These are phyloP conservation scores for Cynaeus angustus DNA, from an alignment of 2,888 invertebrate species.

Conservation along the genomic window DNA sequence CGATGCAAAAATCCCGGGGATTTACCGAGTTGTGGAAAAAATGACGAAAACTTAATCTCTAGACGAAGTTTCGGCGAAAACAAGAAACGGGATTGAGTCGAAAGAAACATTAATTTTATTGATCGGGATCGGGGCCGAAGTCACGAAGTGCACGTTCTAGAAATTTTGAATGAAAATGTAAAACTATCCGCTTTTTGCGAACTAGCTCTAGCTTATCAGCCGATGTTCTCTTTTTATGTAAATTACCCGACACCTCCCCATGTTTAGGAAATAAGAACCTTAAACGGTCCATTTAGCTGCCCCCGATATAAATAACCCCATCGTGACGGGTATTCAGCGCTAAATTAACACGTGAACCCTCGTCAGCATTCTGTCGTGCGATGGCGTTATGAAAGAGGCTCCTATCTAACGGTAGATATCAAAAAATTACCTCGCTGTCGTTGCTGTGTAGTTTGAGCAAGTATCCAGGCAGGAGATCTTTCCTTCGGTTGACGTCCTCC, in stretches of 20 bases:
- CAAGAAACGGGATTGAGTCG: slow-evolving; percentile 9
- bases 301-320: slow-evolving; percentile 43
- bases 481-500: slow-evolving; percentile 93
- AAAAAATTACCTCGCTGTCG: slow-evolving; percentile 90
- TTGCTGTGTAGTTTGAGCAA: slow-evolving; percentile 93
- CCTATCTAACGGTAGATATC: slow-evolving; percentile 1
- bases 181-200: too few relatives aligned
- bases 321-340: slow-evolving; percentile 47
- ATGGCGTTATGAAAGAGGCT: slow-evolving; percentile 39
- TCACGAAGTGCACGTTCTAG: neutral
- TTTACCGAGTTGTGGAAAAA: slow-evolving; percentile 38
- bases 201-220: too few relatives aligned
- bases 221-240: neutral
- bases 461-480: slow-evolving; percentile 93
- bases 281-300: slow-evolving; percentile 41
- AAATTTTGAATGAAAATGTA: neutral
- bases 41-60: slow-evolving; percentile 14
- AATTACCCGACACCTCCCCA: slow-evolving; percentile 13
- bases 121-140: neutral
- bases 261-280: slow-evolving; percentile 21
- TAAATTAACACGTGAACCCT: slow-evolving; percentile 51
- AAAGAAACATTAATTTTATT: slow-evolving; percentile 15
- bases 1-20: slow-evolving; percentile 40
- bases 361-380: slow-evolving; percentile 45
- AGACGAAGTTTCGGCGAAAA: slow-evolving; percentile 14